Base-by-base conservation (phyloP, 1,140 invertebrate genomes). In the Proales similis region DNA sequence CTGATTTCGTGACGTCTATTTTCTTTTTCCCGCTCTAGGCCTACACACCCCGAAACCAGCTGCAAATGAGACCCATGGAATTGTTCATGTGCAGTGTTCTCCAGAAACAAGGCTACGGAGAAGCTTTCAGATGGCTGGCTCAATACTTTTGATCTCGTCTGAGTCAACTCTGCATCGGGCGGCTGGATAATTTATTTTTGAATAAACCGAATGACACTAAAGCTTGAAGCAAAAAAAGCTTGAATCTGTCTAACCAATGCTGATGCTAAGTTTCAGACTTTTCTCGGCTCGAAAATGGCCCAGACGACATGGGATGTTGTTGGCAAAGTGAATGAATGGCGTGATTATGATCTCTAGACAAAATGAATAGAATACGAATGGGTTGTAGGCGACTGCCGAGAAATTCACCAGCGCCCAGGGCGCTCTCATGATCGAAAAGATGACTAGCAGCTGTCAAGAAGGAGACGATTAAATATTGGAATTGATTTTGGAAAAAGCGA, bases 1-100 rank as follows among this genome's bases (percentile, higher is more conserved):
- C 3, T 19, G 9, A 6, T 48, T 48, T 26, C 26, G 24, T 20
- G 43, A 19, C 36, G 22, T n/a, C n/a, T 36, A 4, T 19, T 3
- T 17, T 20, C 2, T 24, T 20, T 6, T 53, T 38, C 27, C 43
- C 17, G 30, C 14, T 11, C n/a, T 47, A 94, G 90, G 87, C 86
- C 66, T 91, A 88, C 79, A 85, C 92, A 66, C 79, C 88, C 46
- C 81, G 88, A 68, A 82, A 81, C 67, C 90, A 95, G 72, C 78
- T 96, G 69, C 84, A 87, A 33, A 87, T 87, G 42, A 86, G 95
- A 77, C 95, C 95, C 64, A 78, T 98, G 76, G 95, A 99, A 81
- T 79, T 99, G 66, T 99, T 95, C 79, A 99, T 99, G 95, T 98
- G 93, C 78, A 96, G 91, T 67, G 92, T 97, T 68, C 80, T 98